phyloP scores from a whole-genome alignment of 2,113 vertebrate genomes.

The Nerophis ophidion region DNA sequence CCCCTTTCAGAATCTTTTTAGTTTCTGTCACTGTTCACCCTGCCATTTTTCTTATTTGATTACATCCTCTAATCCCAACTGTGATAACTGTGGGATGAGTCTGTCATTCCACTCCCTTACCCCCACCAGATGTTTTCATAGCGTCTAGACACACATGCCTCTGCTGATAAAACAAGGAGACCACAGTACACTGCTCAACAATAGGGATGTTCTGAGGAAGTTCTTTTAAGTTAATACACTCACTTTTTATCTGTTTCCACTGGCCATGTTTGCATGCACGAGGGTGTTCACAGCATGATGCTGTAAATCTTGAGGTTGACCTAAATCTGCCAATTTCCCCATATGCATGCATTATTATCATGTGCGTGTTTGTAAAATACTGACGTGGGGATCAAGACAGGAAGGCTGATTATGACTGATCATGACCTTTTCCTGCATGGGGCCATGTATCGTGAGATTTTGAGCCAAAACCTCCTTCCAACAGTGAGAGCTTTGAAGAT shows the following conservation, averaged over 20 bases:
- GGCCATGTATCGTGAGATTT: no score
- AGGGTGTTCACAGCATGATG: background rate
- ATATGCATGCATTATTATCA: background rate
- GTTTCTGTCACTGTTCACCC: constrained; percentile 18
- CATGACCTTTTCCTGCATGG: constrained; percentile 50
- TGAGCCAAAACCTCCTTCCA: no score
- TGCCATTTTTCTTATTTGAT: constrained; percentile 23
- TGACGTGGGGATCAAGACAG: constrained; percentile 8
- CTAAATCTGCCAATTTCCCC: constrained; percentile 5
- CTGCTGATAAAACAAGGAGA: constrained; percentile 51
- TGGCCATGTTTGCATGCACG: constrained; percentile 4
- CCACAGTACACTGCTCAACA: constrained; percentile 36
- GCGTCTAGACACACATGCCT: constrained; percentile 67
- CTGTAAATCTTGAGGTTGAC: background rate
- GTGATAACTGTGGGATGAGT: constrained; percentile 54
- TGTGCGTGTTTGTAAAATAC: constrained; percentile 48
- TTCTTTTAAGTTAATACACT: constrained; percentile 32
- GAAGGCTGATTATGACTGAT: constrained; percentile 52
- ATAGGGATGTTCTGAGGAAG: constrained; percentile 34
- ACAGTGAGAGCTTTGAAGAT: no score
- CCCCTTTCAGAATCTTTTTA: constrained; percentile 23
- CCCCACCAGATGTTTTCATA: constrained; percentile 60
- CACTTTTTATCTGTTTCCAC: constrained; percentile 10
- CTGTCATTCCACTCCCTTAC: constrained; percentile 42
- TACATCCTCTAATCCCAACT: constrained; percentile 49